Percentiles rank a stretch among this genome's conserved stretches.
phyloP scores from a whole-genome alignment of 2,797 vertebrate species.

The Ibycter americanus region DNA sequence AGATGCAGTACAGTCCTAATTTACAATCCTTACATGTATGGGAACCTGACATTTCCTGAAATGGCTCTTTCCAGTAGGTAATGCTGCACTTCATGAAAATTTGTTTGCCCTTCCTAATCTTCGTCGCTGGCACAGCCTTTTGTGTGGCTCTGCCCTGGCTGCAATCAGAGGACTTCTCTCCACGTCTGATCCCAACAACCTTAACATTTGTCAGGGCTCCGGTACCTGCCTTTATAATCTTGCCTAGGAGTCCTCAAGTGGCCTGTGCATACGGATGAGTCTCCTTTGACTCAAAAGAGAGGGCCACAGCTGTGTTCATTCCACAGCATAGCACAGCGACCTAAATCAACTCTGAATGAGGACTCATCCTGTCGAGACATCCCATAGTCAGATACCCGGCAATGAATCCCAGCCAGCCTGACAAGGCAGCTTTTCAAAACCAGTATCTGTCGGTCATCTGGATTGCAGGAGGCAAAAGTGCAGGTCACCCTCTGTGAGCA shows the following conservation, averaged over 20 bases:
- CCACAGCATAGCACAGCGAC: not conserved
- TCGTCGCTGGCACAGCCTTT: not conserved
- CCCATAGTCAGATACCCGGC: accelerated
- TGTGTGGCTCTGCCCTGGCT: not conserved
- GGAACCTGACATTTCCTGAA: not conserved
- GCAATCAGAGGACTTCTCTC: not conserved
- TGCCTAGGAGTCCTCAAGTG: not conserved
- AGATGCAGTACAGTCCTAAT: not conserved
- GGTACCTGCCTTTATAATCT: not conserved
- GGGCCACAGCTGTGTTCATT: not conserved
- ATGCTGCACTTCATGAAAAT: constrained; percentile 20
- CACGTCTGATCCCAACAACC: not conserved
- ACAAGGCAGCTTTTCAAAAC: not conserved
- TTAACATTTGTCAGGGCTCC: constrained; percentile 32
- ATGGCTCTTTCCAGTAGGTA: not conserved
- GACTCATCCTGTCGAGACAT: not conserved
- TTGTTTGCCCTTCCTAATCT: constrained; percentile 27
- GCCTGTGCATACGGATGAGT: not conserved
- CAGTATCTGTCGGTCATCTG: not conserved
- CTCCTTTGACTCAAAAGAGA: not conserved
- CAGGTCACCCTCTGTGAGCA: not conserved
- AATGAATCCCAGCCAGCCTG: not conserved
- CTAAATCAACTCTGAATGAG: not conserved
- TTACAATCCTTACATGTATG: not conserved
- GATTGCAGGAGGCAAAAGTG: not conserved